Evolutionary conservation across 2,888 invertebrate species (phyloP).

Genomic region (Bhutanitis thaidina): DNA sequence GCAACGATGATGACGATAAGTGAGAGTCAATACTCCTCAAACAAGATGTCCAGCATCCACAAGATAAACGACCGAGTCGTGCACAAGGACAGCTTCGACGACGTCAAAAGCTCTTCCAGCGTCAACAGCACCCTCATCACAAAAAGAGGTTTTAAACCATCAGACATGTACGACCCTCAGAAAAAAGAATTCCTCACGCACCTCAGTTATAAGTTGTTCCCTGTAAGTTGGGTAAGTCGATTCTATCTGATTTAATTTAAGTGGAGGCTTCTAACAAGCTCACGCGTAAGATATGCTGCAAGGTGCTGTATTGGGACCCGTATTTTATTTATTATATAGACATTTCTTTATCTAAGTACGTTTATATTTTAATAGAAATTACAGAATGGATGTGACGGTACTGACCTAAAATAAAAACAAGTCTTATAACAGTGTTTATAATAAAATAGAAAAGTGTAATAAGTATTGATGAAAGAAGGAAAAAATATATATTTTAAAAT

Average conservation of each 20-base stretch:
- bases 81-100: slow-evolving; percentile 69
- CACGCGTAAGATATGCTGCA: slow-evolving; percentile 40
- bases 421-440: too few relatives aligned
- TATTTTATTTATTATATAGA: slow-evolving; percentile 23
- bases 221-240: slow-evolving; percentile 88
- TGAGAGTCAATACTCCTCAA: slow-evolving; percentile 75
- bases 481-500: too few relatives aligned
- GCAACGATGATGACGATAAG: slow-evolving; percentile 75
- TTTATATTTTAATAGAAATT: not conserved
- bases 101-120: slow-evolving; percentile 69
- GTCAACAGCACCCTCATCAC: slow-evolving; percentile 83
- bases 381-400: not conserved
- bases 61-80: slow-evolving; percentile 71
- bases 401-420: too few relatives aligned
- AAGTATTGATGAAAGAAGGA: too few relatives aligned
- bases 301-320: slow-evolving; percentile 37
- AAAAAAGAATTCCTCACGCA: slow-evolving; percentile 90
- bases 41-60: slow-evolving; percentile 73
- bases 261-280: slow-evolving; percentile 51
- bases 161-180: slow-evolving; percentile 89
- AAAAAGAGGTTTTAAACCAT: slow-evolving; percentile 90
- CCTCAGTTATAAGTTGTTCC: slow-evolving; percentile 90
- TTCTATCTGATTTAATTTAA: slow-evolving; percentile 34
- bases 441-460: too few relatives aligned
- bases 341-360: not conserved